phyloP scores from a whole-genome alignment of 2,888 invertebrate genomes.

The Drosophila percnosoma region DNA sequence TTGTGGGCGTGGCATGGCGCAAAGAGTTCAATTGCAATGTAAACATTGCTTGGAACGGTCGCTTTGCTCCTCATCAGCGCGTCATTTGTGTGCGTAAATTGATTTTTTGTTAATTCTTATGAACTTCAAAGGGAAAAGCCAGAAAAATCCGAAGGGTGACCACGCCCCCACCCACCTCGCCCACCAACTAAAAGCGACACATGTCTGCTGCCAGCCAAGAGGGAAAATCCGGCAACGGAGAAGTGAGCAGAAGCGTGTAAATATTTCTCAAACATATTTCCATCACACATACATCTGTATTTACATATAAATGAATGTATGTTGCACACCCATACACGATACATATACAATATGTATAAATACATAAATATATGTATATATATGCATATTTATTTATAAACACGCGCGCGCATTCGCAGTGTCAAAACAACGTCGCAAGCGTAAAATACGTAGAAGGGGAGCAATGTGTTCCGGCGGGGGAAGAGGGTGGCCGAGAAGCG shows the following conservation, averaged over 20 bases:
- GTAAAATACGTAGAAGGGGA: slow-evolving; percentile 7
- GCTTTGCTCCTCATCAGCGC: slow-evolving; percentile 67
- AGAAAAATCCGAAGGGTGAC: slow-evolving; percentile 51
- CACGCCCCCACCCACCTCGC: background rate
- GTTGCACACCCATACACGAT: background rate
- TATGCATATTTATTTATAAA: slow-evolving; percentile 73
- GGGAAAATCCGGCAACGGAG: slow-evolving; percentile 10
- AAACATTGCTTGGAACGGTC: slow-evolving; percentile 48
- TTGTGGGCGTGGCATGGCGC: slow-evolving; percentile 59
- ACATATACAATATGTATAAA: background rate
- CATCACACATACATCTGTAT: slow-evolving; percentile 25
- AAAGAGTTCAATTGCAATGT: slow-evolving; percentile 67
- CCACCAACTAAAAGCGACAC: slow-evolving; percentile 43
- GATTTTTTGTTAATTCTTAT: slow-evolving; percentile 78
- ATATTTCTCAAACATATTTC: slow-evolving; percentile 64
- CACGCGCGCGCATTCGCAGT: slow-evolving; percentile 76
- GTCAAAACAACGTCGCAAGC: slow-evolving; percentile 78
- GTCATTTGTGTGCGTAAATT: slow-evolving; percentile 75
- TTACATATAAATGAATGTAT: background rate
- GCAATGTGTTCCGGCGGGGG: background rate
- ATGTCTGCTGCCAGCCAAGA: slow-evolving; percentile 47
- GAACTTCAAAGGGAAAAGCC: slow-evolving; percentile 71
- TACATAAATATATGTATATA: background rate
- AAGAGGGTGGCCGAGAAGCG: slow-evolving; percentile 41
- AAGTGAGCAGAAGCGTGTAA: slow-evolving; percentile 58